Evolutionary conservation across 2,113 vertebrate genomes (phyloP), one percentile per base, ranked within the genome.

Genomic region (Albula glossodonta): DNA sequence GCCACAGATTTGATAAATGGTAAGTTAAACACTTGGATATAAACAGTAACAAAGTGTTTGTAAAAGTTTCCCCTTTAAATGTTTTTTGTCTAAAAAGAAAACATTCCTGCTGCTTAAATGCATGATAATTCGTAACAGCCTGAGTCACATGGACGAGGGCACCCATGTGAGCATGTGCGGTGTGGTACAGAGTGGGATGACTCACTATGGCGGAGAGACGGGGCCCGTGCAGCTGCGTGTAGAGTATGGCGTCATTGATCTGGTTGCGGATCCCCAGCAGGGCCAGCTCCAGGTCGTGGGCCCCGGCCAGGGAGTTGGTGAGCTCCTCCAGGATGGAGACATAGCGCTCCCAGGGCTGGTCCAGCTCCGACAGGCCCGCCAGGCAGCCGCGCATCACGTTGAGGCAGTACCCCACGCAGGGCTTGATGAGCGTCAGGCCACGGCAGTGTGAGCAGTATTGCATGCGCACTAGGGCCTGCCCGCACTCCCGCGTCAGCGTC

Each of bases 361-460:
- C 96, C 78, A 98, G 94, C 81, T 97, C 97, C 0, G 97, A 93
- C 63, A 97, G 90, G 0, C 96, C 95, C 56, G 97, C 96, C 93
- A 98, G 90, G 82, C 97, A 98, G 90, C 97, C 97, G 86, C 97
- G 95, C 96, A 98, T 97, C 0, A 97, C 92, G 2, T 98, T 97
- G 8, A 97, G 93, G 57, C 97, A 98, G 5, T 97, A 96, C 0
- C 96, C 97, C 0, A 91, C 94, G 0, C 97, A 98, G 74, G 97
- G 97, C n/a, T 95, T 91, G 89, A 98, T 97, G 31, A 97, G 94
- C 0, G 97, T 98, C 84, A 97, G 93, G 10, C 97, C 97, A 86
- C 96, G 96, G 89, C 97, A 98, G 84, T 98, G 97, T 0, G 97
- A 96, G 87, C 97, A 98, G 91, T 97, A 98, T 91, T 97, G 96